These are phyloP conservation scores for Thysanoteuthis rhombus DNA, from an alignment of 2,888 invertebrate genomes.

Conservation along the genomic window DNA sequence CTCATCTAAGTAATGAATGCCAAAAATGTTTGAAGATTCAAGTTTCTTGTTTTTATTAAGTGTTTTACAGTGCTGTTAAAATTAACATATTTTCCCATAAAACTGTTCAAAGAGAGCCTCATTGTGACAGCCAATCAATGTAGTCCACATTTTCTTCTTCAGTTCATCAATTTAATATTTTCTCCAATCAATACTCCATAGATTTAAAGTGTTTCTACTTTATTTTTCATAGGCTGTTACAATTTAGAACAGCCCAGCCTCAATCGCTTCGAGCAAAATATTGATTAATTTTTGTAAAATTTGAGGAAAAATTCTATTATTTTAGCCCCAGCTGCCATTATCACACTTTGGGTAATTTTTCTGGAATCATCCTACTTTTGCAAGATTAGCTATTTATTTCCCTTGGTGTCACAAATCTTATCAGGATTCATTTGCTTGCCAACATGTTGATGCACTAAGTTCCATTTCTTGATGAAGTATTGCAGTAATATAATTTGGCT, in stretches of 20 bases:
- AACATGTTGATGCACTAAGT: not conserved
- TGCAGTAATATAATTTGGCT: too few species aligned
- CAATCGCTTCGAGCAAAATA: not conserved
- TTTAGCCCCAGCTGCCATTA: not conserved
- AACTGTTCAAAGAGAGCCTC: not conserved
- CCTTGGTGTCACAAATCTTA: not conserved
- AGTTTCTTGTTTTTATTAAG: too few species aligned
- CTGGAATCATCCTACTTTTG: not conserved
- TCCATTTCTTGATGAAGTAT: too few species aligned
- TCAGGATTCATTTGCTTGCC: not conserved
- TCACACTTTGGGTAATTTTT: not conserved
- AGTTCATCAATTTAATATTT: not conserved
- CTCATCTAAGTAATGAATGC: too few species aligned
- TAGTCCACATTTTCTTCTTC: not conserved
- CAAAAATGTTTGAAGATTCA: too few species aligned
- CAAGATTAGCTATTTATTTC: not conserved
- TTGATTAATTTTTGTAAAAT: not conserved
- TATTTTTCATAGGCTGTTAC: not conserved
- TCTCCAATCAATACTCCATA: not conserved
- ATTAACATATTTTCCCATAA: not conserved
- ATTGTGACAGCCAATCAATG: not conserved
- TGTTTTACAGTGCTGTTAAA: not conserved
- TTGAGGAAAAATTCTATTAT: not conserved
- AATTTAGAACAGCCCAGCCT: not conserved
- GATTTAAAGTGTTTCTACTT: slow-evolving; percentile 12